Percentiles rank a stretch among this genome's conserved stretches.
phyloP scores from a whole-genome alignment of 2,888 invertebrate genomes.

The Nipponacmea schrenckii region DNA sequence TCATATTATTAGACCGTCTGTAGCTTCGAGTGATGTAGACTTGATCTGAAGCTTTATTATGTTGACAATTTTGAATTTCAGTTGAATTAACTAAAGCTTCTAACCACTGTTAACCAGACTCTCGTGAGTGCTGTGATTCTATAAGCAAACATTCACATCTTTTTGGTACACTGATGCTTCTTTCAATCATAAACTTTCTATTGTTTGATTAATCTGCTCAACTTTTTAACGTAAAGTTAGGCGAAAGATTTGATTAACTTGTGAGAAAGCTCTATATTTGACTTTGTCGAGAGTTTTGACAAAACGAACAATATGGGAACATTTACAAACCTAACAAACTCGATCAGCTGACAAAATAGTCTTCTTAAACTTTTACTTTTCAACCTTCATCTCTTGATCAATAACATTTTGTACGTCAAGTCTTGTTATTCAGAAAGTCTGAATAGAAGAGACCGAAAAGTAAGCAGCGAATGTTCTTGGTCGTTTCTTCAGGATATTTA shows the following conservation, averaged over 20 bases:
- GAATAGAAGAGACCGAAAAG: neutral
- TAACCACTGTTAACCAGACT: neutral
- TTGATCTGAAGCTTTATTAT: no score
- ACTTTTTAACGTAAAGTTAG: no score
- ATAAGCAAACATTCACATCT: neutral
- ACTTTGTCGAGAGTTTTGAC: neutral
- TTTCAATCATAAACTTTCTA: neutral
- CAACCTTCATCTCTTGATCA: neutral
- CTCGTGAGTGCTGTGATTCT: neutral
- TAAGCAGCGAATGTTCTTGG: neutral
- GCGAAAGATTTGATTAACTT: neutral
- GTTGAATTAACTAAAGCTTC: no score
- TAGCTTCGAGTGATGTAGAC: no score
- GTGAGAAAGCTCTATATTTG: constrained; percentile 2
- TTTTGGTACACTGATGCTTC: neutral
- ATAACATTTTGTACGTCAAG: constrained; percentile 3
- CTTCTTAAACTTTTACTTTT: neutral
- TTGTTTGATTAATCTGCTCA: neutral
- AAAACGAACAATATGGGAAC: neutral
- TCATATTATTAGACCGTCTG: no score
- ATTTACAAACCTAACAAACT: constrained; percentile 5
- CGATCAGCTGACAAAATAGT: constrained; percentile 1
- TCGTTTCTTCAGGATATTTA: neutral
- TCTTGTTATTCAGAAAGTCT: neutral
- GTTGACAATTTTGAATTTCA: no score